Percentiles rank a stretch among this genome's conserved stretches.
phyloP scores from a whole-genome alignment of 2,797 vertebrate species.

The Cichlasoma orientale region DNA sequence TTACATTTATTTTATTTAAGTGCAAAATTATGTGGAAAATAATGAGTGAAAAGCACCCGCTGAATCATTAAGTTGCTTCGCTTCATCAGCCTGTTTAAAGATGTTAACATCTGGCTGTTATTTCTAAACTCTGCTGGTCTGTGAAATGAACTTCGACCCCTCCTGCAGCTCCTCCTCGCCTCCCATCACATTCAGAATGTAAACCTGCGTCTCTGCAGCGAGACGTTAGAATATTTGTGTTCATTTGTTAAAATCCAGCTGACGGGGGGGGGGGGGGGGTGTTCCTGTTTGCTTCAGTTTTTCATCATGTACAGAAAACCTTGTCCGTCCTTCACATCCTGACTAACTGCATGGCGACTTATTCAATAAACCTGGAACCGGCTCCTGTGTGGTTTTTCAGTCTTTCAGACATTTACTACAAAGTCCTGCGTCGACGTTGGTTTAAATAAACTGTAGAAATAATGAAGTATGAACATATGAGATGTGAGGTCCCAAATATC shows the following conservation, averaged over 20 bases:
- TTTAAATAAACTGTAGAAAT: not conserved
- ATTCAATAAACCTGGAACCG: conserved; percentile 31
- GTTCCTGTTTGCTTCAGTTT: not conserved
- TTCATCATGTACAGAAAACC: conserved; percentile 11
- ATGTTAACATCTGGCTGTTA: not conserved
- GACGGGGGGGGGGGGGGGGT: not conserved
- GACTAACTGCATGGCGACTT: conserved; percentile 33
- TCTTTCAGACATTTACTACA: not conserved
- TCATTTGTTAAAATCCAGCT: not conserved
- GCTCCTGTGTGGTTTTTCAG: not conserved
- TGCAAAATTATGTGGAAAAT: not conserved
- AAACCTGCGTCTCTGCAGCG: not conserved
- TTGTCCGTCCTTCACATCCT: not conserved
- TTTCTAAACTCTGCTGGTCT: not conserved
- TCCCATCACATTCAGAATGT: not conserved
- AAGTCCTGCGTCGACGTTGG: no score
- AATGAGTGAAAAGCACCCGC: not conserved
- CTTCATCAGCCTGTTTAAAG: not conserved
- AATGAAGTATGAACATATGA: not conserved
- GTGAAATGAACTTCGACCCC: not conserved
- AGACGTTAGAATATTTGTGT: not conserved
- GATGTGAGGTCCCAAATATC: not conserved
- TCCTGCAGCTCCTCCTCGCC: not conserved
- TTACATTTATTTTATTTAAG: no score
- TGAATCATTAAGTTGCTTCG: not conserved